These are phyloP conservation scores for Euclidia mi DNA, from an alignment of 2,888 invertebrate species.

Conservation along the genomic window DNA sequence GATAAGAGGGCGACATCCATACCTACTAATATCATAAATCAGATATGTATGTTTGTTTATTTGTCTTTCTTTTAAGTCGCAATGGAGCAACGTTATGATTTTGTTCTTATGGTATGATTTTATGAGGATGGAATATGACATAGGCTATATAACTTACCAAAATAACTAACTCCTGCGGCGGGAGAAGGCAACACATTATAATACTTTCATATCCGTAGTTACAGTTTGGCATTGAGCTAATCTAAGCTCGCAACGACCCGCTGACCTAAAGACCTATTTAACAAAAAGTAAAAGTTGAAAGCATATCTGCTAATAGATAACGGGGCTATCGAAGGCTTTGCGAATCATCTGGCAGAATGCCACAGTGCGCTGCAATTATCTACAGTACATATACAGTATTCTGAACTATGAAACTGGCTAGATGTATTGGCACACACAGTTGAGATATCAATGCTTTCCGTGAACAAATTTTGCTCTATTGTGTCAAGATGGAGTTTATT, in stretches of 20 bases:
- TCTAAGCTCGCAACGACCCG: background rate
- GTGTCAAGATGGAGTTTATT: background rate
- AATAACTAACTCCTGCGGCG: no score
- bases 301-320: slow-evolving; percentile 22
- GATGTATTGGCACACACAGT: background rate
- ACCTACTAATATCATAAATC: no score
- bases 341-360: slow-evolving; percentile 43
- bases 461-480: background rate
- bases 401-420: background rate
- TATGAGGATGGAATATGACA: no score
- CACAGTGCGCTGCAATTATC: slow-evolving; percentile 19
- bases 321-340: slow-evolving; percentile 18
- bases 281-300: slow-evolving; percentile 22
- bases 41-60: no score
- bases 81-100: no score
- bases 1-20: no score
- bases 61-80: no score
- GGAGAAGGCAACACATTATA: no score
- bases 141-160: no score
- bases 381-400: no score
- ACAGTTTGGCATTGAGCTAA: background rate
- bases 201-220: no score
- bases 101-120: no score
- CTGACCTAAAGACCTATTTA: slow-evolving; percentile 13
- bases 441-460: background rate